Conservation (phyloP, 2,888 invertebrate genomes). For the Harmothoe impar region DNA sequence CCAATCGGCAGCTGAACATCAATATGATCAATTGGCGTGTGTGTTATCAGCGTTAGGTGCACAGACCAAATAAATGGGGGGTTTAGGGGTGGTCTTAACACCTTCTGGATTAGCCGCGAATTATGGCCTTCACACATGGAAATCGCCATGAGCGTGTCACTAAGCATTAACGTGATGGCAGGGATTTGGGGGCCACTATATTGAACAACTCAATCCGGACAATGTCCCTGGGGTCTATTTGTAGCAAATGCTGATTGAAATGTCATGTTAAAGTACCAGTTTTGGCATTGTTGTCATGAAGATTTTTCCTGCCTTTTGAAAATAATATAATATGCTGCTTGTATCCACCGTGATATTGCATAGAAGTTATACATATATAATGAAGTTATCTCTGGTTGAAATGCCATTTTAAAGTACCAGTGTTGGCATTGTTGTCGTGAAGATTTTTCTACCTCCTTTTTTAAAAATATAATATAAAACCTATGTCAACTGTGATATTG, state of each 20-base stretch:
- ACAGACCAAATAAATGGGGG: neutral
- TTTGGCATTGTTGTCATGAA: too few relatives aligned
- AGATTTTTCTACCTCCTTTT: too few relatives aligned
- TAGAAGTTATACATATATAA: too few relatives aligned
- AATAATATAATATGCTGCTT: too few relatives aligned
- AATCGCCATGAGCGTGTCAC: neutral
- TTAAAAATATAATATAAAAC: too few relatives aligned
- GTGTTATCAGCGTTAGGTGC: neutral
- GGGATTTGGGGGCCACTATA: neutral
- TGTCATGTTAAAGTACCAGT: too few relatives aligned
- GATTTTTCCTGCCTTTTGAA: too few relatives aligned
- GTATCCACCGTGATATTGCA: too few relatives aligned
- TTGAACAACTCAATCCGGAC: neutral
- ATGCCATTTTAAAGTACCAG: too few relatives aligned
- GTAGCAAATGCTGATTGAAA: neutral
- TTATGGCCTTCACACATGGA: constrained; percentile 2
- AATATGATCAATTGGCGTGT: constrained; percentile 1
- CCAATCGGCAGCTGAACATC: neutral
- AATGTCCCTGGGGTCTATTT: neutral
- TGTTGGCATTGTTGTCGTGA: too few relatives aligned
- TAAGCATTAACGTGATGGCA: neutral
- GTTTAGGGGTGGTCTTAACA: constrained; percentile 6
- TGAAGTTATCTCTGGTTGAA: too few relatives aligned
- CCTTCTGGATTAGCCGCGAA: neutral
- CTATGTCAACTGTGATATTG: too few relatives aligned